Evolutionary conservation across 2,888 invertebrate genomes (phyloP).

Genomic region (Drosophila fungiperda): DNA sequence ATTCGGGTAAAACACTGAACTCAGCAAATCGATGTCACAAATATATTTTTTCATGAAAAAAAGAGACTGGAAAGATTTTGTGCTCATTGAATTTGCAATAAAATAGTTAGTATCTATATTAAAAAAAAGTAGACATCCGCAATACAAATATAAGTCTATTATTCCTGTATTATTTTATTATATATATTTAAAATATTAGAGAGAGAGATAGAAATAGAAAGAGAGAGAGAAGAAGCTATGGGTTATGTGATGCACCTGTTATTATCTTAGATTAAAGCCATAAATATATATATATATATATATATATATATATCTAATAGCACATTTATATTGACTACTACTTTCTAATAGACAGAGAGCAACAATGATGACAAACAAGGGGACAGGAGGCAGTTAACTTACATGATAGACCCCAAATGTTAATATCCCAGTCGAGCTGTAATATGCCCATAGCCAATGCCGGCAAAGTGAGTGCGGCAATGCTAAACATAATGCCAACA

Average conservation of each 20-base stretch:
- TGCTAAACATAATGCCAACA: constrained; percentile 88
- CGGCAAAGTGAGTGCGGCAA: constrained; percentile 88
- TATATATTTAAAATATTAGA: neutral
- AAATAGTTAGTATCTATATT: neutral
- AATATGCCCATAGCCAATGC: constrained; percentile 90
- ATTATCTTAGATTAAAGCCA: neutral
- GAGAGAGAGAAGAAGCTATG: neutral
- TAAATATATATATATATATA: no score
- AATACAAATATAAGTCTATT: neutral
- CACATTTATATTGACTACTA: neutral
- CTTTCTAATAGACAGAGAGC: neutral
- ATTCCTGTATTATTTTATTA: neutral
- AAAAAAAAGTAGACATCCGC: neutral
- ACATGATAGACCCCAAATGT: constrained; percentile 83
- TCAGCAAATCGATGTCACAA: neutral
- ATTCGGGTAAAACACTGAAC: neutral
- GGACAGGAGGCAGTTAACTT: constrained; percentile 28
- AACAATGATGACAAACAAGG: constrained; percentile 4
- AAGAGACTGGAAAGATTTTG: neutral
- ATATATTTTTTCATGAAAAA: no score
- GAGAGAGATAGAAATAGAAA: neutral
- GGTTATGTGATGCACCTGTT: neutral
- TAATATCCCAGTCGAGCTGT: constrained; percentile 87
- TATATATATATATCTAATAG: neutral
- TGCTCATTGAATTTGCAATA: neutral